Evolutionary conservation across 2,797 vertebrate species (phyloP).

Genomic region (Scolopax bukidnonensis): DNA sequence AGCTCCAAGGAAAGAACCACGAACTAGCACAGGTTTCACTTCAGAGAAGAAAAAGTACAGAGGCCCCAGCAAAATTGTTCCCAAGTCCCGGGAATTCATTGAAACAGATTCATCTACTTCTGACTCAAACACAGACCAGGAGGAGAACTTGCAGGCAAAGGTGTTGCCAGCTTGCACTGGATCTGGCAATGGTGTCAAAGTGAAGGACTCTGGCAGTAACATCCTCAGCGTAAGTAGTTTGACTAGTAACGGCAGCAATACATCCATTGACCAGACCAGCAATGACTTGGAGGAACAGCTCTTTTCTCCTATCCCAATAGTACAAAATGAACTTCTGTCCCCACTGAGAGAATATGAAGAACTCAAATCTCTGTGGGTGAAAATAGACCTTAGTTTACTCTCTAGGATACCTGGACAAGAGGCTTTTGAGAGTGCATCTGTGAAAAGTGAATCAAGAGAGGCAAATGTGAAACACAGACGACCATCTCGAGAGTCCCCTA

Average conservation of each 20-base stretch:
- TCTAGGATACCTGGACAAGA: slow-evolving; percentile 88
- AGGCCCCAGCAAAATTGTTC: slow-evolving; percentile 89
- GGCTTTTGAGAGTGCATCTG: slow-evolving; percentile 66
- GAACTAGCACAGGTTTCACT: slow-evolving; percentile 77
- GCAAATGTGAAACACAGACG: slow-evolving; percentile 84
- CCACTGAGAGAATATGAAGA: slow-evolving; percentile 88
- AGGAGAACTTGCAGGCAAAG: slow-evolving; percentile 87
- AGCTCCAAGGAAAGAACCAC: slow-evolving; percentile 93
- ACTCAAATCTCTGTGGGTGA: slow-evolving; percentile 93
- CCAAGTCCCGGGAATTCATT: slow-evolving; percentile 96
- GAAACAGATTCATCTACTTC: slow-evolving; percentile 95
- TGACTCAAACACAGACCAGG: slow-evolving; percentile 92
- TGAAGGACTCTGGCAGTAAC: slow-evolving; percentile 82
- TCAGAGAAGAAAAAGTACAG: slow-evolving; percentile 93
- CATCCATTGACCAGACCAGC: slow-evolving; percentile 84
- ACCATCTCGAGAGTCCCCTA: slow-evolving; percentile 81
- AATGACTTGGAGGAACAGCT: slow-evolving; percentile 82
- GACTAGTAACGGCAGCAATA: slow-evolving; percentile 79
- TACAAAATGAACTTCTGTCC: slow-evolving; percentile 86
- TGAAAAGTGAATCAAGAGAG: slow-evolving; percentile 84
- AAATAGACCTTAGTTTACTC: slow-evolving; percentile 92
- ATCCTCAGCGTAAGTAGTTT: slow-evolving; percentile 86
- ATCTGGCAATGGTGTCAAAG: slow-evolving; percentile 72
- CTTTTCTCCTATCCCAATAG: slow-evolving; percentile 80
- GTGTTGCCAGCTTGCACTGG: slow-evolving; percentile 76